Percentiles rank a stretch among this genome's conserved stretches.
phyloP scores from a whole-genome alignment of 2,888 invertebrate genomes.

The Baccha elongata region DNA sequence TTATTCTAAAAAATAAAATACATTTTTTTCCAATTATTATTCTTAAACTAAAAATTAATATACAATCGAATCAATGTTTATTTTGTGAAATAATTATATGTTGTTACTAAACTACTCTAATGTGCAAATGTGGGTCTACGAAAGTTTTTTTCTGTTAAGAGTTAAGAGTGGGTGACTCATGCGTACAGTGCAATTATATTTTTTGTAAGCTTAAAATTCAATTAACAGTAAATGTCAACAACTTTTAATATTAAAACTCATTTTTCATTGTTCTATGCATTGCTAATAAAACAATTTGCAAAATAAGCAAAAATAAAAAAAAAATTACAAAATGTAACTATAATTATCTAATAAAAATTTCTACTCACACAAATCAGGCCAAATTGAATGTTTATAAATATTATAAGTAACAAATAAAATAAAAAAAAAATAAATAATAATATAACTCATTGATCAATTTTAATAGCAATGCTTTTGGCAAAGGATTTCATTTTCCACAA shows the following conservation, averaged over 20 bases:
- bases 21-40: constrained; percentile 24
- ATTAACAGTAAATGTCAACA: constrained; percentile 55
- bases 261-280: constrained; percentile 66
- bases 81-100: constrained; percentile 55
- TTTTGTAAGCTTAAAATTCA: constrained; percentile 79
- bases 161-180: constrained; percentile 82
- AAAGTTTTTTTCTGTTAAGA: constrained; percentile 45
- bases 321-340: constrained; percentile 50
- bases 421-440: constrained; percentile 40
- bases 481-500: constrained; percentile 76
- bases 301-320: constrained; percentile 58
- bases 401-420: constrained; percentile 28
- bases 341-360: constrained; percentile 59
- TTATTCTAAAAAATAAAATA: constrained; percentile 15
- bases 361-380: constrained; percentile 68
- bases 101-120: constrained; percentile 53
- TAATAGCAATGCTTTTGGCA: constrained; percentile 72
- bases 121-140: constrained; percentile 69
- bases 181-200: constrained; percentile 83
- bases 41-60: constrained; percentile 57
- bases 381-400: constrained; percentile 55
- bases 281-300: constrained; percentile 73
- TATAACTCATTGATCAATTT: constrained; percentile 62
- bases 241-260: constrained; percentile 58
- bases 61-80: constrained; percentile 43